These are phyloP conservation scores for Patiria miniata DNA, from an alignment of 35 echinoderm and acorn worm species.

Conservation along the genomic window DNA sequence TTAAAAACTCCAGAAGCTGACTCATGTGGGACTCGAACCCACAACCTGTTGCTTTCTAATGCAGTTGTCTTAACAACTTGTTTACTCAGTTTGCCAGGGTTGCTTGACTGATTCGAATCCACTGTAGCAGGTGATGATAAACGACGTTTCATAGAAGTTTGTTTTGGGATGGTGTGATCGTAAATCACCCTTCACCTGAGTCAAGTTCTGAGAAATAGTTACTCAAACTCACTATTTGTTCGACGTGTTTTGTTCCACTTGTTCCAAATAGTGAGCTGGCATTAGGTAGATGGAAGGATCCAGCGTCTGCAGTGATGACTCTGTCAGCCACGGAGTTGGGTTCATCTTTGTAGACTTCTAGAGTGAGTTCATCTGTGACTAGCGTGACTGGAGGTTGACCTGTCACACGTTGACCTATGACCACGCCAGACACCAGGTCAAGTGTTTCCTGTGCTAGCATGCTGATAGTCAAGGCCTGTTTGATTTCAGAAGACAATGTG, in stretches of 20 bases:
- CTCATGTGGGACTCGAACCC: too few relatives aligned
- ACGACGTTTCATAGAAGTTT: too few relatives aligned
- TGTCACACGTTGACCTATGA: constrained; percentile 17
- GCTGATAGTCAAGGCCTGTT: constrained; percentile 33
- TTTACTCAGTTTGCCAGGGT: too few relatives aligned
- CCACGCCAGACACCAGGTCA: background rate
- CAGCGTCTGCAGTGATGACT: background rate
- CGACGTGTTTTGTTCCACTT: background rate
- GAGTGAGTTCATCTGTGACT: background rate
- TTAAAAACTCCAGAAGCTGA: too few relatives aligned
- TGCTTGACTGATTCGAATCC: too few relatives aligned
- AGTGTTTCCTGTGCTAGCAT: constrained; percentile 9
- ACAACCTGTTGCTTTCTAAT: too few relatives aligned
- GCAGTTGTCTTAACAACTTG: too few relatives aligned
- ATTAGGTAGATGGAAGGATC: constrained; percentile 25
- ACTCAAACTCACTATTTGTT: constrained; percentile 8
- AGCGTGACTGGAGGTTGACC: constrained; percentile 38
- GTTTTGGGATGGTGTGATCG: too few relatives aligned
- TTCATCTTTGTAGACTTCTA: constrained; percentile 21
- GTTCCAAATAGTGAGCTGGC: constrained; percentile 3
- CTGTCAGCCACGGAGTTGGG: background rate
- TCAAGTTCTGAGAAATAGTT: background rate
- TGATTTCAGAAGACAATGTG: too few relatives aligned
- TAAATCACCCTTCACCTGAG: background rate
- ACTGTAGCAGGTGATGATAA: too few relatives aligned